A percentile compares a stretch with the other conserved stretches of the same genome.
These are phyloP conservation scores for Talpa occidentalis DNA, from an alignment of 2,113 vertebrate genomes.

Conservation along the genomic window DNA sequence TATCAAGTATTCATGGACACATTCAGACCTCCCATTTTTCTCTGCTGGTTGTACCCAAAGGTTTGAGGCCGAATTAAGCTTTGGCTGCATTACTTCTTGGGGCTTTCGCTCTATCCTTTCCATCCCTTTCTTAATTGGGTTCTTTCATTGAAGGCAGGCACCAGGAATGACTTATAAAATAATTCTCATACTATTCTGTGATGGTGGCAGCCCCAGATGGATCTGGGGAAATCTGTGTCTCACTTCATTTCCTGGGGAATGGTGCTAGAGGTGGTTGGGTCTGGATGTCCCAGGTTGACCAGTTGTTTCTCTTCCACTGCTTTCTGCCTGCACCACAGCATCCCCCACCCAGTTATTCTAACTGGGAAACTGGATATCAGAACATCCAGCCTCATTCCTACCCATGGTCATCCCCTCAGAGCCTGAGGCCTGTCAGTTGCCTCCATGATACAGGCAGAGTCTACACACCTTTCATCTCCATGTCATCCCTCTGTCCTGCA, in stretches of 20 bases:
- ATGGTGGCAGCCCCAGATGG: background rate
- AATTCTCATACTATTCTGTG: background rate
- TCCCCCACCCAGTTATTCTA: background rate
- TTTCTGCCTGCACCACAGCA: background rate
- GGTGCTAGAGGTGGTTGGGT: background rate
- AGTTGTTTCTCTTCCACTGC: background rate
- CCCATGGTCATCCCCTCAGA: background rate
- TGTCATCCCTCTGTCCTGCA: too few relatives aligned
- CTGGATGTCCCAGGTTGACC: background rate
- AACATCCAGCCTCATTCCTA: background rate
- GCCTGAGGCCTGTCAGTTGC: background rate
- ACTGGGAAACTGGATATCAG: background rate
- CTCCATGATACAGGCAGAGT: background rate
- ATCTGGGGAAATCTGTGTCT: background rate
- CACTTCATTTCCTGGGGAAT: background rate
- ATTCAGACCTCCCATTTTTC: conserved; percentile 20
- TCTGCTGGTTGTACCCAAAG: conserved; percentile 46
- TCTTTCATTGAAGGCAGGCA: conserved; percentile 40
- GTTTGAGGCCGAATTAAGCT: conserved; percentile 59
- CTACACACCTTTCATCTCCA: background rate
- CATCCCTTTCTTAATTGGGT: conserved; percentile 37
- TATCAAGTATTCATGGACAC: conserved; percentile 63
- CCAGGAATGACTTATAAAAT: background rate
- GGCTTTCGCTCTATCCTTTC: conserved; percentile 24
- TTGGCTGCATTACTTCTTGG: background rate